Percentiles rank a stretch among this genome's conserved stretches.
Conservation (phyloP, 2,888 invertebrate species). For the Cacoxenus indagator region DNA sequence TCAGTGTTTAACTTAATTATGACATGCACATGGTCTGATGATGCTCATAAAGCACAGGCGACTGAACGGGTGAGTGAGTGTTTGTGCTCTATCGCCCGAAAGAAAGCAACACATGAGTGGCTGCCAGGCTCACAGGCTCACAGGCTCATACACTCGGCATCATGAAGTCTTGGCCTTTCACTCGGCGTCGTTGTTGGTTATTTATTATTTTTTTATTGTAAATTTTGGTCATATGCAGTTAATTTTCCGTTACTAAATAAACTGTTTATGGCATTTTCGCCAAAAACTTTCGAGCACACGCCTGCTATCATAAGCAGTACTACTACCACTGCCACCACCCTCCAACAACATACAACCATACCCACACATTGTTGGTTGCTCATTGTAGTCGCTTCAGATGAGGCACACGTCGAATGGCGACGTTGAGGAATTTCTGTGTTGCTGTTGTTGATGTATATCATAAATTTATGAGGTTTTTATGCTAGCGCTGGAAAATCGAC, state of each 20-base stretch:
- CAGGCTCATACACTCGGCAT: background rate
- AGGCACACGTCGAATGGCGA: background rate
- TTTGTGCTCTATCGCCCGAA: background rate
- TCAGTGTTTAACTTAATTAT: constrained; percentile 13
- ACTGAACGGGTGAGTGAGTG: background rate
- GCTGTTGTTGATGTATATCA: background rate
- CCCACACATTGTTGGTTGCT: background rate
- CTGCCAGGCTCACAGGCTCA: too few relatives aligned
- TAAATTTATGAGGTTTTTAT: background rate
- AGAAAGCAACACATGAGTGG: constrained; percentile 1
- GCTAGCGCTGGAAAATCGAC: too few relatives aligned
- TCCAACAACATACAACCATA: too few relatives aligned
- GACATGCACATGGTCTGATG: constrained; percentile 9
- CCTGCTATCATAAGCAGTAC: too few relatives aligned
- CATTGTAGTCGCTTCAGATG: background rate
- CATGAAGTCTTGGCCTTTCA: background rate
- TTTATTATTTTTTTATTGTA: constrained; percentile 11
- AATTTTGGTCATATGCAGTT: constrained; percentile 53
- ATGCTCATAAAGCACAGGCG: constrained; percentile 7
- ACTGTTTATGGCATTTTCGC: constrained; percentile 66
- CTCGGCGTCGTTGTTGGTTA: constrained; percentile 26
- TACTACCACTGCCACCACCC: background rate
- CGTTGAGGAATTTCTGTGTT: background rate
- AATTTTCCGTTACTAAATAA: constrained; percentile 68
- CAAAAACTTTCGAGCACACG: constrained; percentile 46